phyloP scores from a whole-genome alignment of 2,888 invertebrate genomes.

The Caprella mutica region DNA sequence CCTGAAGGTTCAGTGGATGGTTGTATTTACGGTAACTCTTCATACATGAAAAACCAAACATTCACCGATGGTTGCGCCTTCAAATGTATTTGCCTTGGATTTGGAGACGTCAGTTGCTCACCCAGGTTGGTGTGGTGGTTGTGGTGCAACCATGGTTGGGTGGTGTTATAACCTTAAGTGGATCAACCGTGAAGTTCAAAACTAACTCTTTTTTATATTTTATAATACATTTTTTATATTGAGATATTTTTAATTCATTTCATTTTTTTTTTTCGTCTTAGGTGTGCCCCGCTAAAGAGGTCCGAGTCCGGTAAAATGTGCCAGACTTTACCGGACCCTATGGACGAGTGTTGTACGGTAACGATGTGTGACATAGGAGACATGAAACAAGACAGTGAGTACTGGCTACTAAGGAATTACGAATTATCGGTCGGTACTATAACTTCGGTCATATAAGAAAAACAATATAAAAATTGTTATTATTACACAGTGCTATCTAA shows the following conservation, averaged over 20 bases:
- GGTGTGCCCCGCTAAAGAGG: not conserved
- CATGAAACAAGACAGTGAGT: too few species aligned
- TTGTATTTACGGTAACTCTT: conserved; percentile 56
- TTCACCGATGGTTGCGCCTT: conserved; percentile 70
- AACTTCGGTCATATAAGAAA: too few species aligned
- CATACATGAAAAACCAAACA: conserved; percentile 57
- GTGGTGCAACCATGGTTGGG: not conserved
- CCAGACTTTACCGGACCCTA: conserved; percentile 67
- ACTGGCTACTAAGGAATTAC: too few species aligned
- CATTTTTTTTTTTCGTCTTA: too few species aligned
- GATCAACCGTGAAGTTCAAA: too few species aligned
- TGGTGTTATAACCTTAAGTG: too few species aligned
- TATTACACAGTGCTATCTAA: too few species aligned
- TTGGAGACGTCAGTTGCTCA: conserved; percentile 59
- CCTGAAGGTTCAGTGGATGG: too few species aligned
- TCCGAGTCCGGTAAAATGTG: conserved; percentile 49
- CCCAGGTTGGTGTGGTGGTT: conserved; percentile 47
- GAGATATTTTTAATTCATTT: too few species aligned
- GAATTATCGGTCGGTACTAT: not conserved
- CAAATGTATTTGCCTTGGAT: conserved; percentile 62
- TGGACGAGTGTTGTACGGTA: conserved; percentile 71
- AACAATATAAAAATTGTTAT: too few species aligned
- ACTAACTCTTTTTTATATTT: too few species aligned
- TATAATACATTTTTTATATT: too few species aligned
- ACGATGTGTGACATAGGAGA: conserved; percentile 75